Evolutionary conservation across 2,888 invertebrate species (phyloP).

Genomic region (Cistogaster globosa): DNA sequence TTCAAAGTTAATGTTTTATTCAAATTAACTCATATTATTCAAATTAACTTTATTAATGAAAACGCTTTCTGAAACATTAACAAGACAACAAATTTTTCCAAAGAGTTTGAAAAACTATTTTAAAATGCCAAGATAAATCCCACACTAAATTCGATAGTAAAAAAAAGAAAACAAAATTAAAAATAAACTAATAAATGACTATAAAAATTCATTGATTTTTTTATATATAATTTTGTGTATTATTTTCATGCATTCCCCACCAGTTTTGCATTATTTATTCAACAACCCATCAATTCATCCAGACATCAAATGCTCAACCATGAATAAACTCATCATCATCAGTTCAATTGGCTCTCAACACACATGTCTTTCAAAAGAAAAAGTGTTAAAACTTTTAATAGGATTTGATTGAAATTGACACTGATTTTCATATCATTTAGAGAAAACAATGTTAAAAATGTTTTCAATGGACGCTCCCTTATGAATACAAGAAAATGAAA

Average conservation of each 20-base stretch:
- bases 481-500: not conserved
- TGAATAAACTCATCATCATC: not conserved
- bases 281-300: not conserved
- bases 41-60: too few species aligned
- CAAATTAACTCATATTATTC: too few species aligned
- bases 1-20: too few species aligned
- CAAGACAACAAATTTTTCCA: too few species aligned
- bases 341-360: conserved; percentile 16
- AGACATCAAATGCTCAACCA: not conserved
- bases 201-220: conserved; percentile 15
- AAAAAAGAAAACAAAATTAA: not conserved
- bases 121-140: not conserved
- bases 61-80: too few species aligned
- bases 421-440: conserved; percentile 23
- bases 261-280: not conserved
- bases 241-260: conserved; percentile 15
- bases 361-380: conserved; percentile 10
- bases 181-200: not conserved
- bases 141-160: conserved; percentile 8
- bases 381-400: conserved; percentile 38
- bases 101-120: too few species aligned
- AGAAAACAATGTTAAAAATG: conserved; percentile 7
- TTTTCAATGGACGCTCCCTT: conserved; percentile 34
- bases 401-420: conserved; percentile 46
- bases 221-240: not conserved